Evolutionary conservation across 2,113 vertebrate species (phyloP).

Genomic region (Urocitellus parryii): DNA sequence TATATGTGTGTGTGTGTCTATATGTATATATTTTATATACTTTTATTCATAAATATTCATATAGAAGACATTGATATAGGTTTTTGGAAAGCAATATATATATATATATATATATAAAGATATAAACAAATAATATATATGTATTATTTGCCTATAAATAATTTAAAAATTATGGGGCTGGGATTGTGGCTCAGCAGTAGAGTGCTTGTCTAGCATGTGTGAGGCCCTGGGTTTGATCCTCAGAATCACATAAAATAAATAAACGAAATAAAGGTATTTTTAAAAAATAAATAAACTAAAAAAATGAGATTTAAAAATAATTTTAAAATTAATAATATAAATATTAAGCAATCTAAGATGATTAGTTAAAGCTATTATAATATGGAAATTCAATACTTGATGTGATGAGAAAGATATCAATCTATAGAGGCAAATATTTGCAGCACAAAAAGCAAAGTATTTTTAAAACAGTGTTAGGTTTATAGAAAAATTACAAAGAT

Average conservation of each 20-base stretch:
- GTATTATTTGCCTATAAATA: not conserved
- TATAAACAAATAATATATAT: not conserved
- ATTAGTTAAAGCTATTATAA: not conserved
- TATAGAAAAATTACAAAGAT: not conserved
- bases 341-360: not conserved
- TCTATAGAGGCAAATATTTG: not conserved
- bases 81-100: too few species aligned
- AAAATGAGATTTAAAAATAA: not conserved
- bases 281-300: too few species aligned
- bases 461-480: not conserved
- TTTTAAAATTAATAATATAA: not conserved
- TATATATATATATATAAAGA: too few species aligned
- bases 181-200: too few species aligned
- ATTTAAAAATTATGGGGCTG: not conserved
- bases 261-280: too few species aligned
- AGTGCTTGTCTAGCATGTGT: too few species aligned
- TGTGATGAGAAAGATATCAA: not conserved
- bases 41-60: not conserved
- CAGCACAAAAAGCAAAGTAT: not conserved
- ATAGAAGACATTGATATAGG: not conserved
- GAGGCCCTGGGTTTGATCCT: too few species aligned
- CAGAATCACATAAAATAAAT: too few species aligned
- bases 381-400: not conserved
- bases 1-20: not conserved
- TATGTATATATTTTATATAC: too few species aligned